Evolutionary conservation across 2,888 invertebrate species (phyloP), one percentile per base, ranked within the genome.

Genomic region (Rhabditophanes sp.): DNA sequence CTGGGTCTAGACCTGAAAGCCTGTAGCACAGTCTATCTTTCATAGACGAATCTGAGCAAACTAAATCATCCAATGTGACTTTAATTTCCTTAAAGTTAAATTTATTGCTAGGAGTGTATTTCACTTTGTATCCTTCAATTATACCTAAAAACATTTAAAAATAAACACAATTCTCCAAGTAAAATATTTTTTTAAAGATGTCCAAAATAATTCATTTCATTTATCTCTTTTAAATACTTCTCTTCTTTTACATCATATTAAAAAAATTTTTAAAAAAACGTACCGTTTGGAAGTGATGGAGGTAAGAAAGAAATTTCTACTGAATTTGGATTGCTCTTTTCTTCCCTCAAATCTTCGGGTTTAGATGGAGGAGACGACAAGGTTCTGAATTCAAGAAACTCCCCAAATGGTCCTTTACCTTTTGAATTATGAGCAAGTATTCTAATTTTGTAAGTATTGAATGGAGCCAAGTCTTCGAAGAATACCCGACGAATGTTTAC

Each of bases 271-370:
- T n/a, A n/a, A n/a, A n/a, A n/a, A n/a, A n/a, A n/a, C n/a, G n/a
- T n/a, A n/a, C 64, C 64, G 33, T 64, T 55, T 6, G 64, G 63
- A 14, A 65, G 64, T 5, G 42, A 42, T 11, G 64, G 64, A 15
- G 65, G 53, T 25, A 56, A 41, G 51, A 61, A 64, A 4, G 58
- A 58, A 31, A 65, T 52, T 39, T 61, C 57, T 30, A 65, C 48
- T 11, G 65, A 56, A 33, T 53, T 53, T 3, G 58, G 54, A 42
- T 54, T 48, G 4, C 48, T 42, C 14, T 50, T 48, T 26, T 64
- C 64, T 36, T 54, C 56, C 18, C 41, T 44, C 25, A 64, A 48
- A 40, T 63, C 64, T 4, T 43, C 42, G 5, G 64, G 65, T 7
- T 58, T 43, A 3, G 51, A 53, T 12, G 65, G 64, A 5, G 52